Evolutionary conservation across 2,888 invertebrate species (phyloP), one percentile per base, ranked within the genome.

Genomic region (Chrysolina haemoptera): DNA sequence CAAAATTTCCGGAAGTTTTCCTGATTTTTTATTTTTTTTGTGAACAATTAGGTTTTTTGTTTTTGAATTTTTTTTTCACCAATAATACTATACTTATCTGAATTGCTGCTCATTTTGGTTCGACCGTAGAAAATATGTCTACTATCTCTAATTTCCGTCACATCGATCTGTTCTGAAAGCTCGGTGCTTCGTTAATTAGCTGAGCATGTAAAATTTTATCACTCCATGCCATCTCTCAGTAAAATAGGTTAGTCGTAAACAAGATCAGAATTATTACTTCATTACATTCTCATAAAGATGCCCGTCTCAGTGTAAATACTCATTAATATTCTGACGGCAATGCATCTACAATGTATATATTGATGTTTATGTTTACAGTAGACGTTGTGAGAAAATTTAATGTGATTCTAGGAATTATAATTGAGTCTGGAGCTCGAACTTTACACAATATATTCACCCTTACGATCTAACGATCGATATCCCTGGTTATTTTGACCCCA

Each of bases 281-380:
- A 59, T 59, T 16, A 59, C n/a, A 59, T 59, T 59, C 9, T 35
- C 59, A n/a, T 59, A n/a, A 59, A 59, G 35, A 22, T n/a, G 59
- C 14, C 59, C 14, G 27, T 35, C 35, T n/a, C 12, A 22, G 27
- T 27, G 59, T 35, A 59, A 59, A 59, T 59, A 59, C 59, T 59
- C 59, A 59, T 59, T 35, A 59, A 59, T 27, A 59, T 59, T 59
- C 35, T 27, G 59, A 59, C 27, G 59, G 27, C 27, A 59, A 59
- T 59, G 59, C 59, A n/a, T 59, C 35, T 59, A n/a, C 35, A 27
- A 59, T 59, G 59, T 35, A 8, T 50, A 43, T 43, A 16, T 12
- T 59, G 59, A 59, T 59, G 59, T 27, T 59, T 59, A 59, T 59
- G 59, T 59, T 59, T 59, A 35, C 27, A 59, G 27, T 35, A 27